Base-by-base conservation (phyloP, 2,797 vertebrate species). In the Semotilus atromaculatus region DNA sequence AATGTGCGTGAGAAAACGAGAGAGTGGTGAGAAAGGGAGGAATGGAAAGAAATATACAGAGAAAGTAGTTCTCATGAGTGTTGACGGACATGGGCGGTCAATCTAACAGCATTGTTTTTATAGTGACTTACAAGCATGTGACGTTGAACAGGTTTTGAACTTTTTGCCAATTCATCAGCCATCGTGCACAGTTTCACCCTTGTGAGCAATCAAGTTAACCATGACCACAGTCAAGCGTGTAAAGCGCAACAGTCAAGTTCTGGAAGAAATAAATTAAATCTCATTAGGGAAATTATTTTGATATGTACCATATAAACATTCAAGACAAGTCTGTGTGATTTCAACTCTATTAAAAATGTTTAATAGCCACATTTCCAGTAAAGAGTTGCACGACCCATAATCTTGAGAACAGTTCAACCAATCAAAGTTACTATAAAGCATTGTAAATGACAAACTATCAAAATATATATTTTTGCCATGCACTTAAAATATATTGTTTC, bases 1-100 rank as follows among this genome's bases (percentile, higher is more conserved):
- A 60, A 38, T 34, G 45, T 80, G 76, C 55, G 51, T 85, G 81
- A 67, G 60, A 83, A 82, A 78, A 72, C 19, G 3, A 76, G 62
- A 76, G 80, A n/a, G 14, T 38, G 73, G 74, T 71, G 81, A 64
- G 67, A 73, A 81, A 53, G 29, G 9, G 45, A 53, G 73, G 45
- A 31, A 75, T 13, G 36, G 36, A 78, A 29, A 84, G 36, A 55
- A 23, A 78, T 34, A 58, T 29, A 36, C 26, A 48, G 29, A 82
- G 43, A 66, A 83, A 83, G 72, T 74, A 72, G 31, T 67, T 67
- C 40, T 18, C 16, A 53, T 40, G 72, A 66, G 72, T 67, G 60
- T 53, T 76, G 36, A 60, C 21, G 34, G 68, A 38, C 45, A 23
- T 53, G 58, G 43, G 36, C 29, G n/a, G 80, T 29, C 74, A 79